phyloP scores from a whole-genome alignment of 2,888 invertebrate species.

The Stegana nigrithorax region DNA sequence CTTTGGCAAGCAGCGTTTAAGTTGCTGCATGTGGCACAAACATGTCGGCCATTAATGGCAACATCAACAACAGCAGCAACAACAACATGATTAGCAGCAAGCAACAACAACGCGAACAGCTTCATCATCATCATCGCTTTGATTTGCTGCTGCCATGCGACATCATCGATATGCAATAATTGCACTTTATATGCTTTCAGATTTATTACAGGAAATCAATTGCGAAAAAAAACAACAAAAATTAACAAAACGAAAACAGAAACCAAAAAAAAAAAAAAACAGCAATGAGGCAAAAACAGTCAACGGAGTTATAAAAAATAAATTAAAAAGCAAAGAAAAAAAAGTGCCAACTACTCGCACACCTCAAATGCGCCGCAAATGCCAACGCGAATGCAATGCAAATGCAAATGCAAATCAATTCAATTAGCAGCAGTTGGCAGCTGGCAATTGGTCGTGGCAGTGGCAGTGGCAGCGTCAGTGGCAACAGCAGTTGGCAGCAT shows the following conservation, averaged over 20 bases:
- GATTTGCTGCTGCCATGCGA: background rate
- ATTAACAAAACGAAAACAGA: no score
- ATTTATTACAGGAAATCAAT: constrained; percentile 8
- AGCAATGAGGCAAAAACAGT: background rate
- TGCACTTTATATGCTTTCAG: constrained; percentile 9
- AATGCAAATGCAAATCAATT: constrained; percentile 37
- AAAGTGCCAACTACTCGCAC: background rate
- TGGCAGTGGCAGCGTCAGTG: constrained; percentile 5
- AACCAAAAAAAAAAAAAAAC: background rate
- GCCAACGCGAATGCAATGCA: background rate
- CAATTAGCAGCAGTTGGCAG: constrained; percentile 31
- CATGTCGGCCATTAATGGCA: constrained; percentile 5
- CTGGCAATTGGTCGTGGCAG: constrained; percentile 34
- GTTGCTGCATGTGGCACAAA: background rate
- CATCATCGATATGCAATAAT: constrained; percentile 10
- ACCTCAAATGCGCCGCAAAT: constrained; percentile 10
- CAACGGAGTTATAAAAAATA: background rate
- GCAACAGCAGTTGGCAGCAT: constrained; percentile 16
- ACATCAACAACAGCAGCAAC: background rate
- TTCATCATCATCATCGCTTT: no score
- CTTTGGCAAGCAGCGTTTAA: no score
- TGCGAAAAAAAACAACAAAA: no score
- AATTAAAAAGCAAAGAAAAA: background rate
- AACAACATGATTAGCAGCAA: background rate
- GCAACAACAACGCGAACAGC: no score